Evolutionary conservation across 2,113 vertebrate species (phyloP), one percentile per base, ranked within the genome.

Genomic region (Passer domesticus): DNA sequence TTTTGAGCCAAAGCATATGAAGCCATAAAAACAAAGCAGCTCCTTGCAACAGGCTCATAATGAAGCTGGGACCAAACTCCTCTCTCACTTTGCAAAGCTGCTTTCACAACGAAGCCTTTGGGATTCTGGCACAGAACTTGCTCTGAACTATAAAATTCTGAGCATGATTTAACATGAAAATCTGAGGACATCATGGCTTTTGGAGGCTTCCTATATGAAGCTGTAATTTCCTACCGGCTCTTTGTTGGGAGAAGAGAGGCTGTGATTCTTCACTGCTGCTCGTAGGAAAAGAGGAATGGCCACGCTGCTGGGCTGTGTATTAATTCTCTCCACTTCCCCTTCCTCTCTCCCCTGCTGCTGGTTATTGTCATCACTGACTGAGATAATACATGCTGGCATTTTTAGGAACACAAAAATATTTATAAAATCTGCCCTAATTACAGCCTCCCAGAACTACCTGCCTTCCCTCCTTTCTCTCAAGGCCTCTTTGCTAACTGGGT

Each of bases 111-210:
- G 3, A 76, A 91, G 87, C 74, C 12, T 75, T 89, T 17, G 31
- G 49, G 91, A 84, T 94, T 8, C 91, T 96, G 94, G 95, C 92
- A 94, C 83, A 22, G 23, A 31, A 53, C 69, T 14, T 17, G 56
- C 86, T 93, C 89, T 23, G 1, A 90, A 94, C 95, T 91, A 39
- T 95, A 95, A 94, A 95, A 87, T 58, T 64, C 80, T 79, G 87
- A 95, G 93, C 96, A 47, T 95, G 95, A 96, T 87, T 95, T 92
- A 73, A 94, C 95, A 96, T n/a, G 96, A 92, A 97, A 82, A 94
- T 30, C 69, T 82, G 66, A 95, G 84, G 69, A 84, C 80, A 68
- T 60, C 46, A 7, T 25, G 70, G 73, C 78, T 96, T 84, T 82
- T 60, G 81, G 73, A 95, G 69, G 68, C 56, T 83, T 73, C 87